Percentiles rank a stretch among this genome's conserved stretches.
Conservation (phyloP, 2,113 vertebrate species). For the Peromyscus californicus region DNA sequence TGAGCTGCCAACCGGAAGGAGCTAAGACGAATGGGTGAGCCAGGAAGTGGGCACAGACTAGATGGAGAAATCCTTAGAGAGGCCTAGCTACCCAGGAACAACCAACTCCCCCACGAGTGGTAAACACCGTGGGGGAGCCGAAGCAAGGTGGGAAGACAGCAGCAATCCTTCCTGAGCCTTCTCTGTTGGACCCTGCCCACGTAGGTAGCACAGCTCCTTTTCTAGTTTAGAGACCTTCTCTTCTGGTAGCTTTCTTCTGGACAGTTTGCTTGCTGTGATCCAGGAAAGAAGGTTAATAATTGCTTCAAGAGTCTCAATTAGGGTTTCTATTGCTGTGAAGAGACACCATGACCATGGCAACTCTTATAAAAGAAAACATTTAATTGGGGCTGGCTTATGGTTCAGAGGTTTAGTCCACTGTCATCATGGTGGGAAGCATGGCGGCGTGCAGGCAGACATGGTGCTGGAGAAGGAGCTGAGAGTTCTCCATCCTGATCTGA, state of each 20-base stretch:
- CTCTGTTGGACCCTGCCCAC: not conserved
- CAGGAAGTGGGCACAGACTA: not conserved
- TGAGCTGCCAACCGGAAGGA: not conserved
- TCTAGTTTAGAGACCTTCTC: not conserved
- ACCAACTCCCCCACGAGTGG: not conserved
- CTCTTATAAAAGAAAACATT: not conserved
- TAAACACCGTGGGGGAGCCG: not conserved
- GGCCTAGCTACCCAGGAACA: not conserved
- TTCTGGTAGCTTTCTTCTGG: not conserved
- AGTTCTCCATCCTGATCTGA: too few species aligned
- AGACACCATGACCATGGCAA: not conserved
- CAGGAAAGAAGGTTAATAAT: not conserved
- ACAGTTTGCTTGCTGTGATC: not conserved
- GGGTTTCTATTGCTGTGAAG: not conserved
- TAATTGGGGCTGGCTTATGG: not conserved
- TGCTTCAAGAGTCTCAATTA: not conserved
- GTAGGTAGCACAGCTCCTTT: too few species aligned
- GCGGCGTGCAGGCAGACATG: rapidly evolving
- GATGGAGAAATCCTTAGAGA: not conserved
- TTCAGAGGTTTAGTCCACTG: not conserved
- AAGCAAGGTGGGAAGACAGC: not conserved
- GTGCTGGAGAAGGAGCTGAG: not conserved
- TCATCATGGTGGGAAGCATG: not conserved
- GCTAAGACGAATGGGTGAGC: not conserved
- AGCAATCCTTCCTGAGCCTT: not conserved